Conservation (phyloP, 2,797 vertebrate species). For the Myotis myotis region DNA sequence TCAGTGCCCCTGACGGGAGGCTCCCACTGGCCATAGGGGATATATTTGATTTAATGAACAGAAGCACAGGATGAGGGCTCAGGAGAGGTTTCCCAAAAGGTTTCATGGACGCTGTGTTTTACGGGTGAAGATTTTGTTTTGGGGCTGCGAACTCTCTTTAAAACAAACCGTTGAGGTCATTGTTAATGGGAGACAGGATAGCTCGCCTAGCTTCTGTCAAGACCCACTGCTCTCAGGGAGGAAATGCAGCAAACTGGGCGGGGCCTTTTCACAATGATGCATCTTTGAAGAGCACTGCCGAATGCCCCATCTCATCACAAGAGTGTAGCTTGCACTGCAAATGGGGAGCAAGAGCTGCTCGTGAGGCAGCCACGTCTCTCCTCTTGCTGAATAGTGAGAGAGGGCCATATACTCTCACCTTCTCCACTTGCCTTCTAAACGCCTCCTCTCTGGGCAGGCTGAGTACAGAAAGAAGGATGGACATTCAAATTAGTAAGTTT, state of each 20-base stretch:
- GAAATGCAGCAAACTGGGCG: slow-evolving; percentile 57
- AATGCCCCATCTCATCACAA: slow-evolving; percentile 66
- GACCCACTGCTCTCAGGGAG: slow-evolving; percentile 62
- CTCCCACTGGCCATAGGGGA: neutral
- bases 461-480: neutral
- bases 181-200: slow-evolving; percentile 73
- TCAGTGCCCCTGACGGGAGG: neutral
- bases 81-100: neutral
- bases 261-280: slow-evolving; percentile 56
- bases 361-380: neutral
- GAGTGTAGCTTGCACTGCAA: slow-evolving; percentile 53
- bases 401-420: neutral
- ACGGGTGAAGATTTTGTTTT: neutral
- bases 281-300: neutral
- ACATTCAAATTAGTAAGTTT: neutral
- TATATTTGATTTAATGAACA: slow-evolving; percentile 4
- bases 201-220: slow-evolving; percentile 61
- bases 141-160: neutral
- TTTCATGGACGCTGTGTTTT: neutral
- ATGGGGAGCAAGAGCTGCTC: slow-evolving; percentile 8
- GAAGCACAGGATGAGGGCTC: slow-evolving; percentile 27
- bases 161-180: slow-evolving; percentile 48
- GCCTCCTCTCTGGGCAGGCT: neutral
- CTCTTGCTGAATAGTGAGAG: neutral
- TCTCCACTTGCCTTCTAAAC: neutral